These are phyloP conservation scores for Malthinus seriepunctatus DNA, from an alignment of 2,888 invertebrate genomes.

Conservation along the genomic window DNA sequence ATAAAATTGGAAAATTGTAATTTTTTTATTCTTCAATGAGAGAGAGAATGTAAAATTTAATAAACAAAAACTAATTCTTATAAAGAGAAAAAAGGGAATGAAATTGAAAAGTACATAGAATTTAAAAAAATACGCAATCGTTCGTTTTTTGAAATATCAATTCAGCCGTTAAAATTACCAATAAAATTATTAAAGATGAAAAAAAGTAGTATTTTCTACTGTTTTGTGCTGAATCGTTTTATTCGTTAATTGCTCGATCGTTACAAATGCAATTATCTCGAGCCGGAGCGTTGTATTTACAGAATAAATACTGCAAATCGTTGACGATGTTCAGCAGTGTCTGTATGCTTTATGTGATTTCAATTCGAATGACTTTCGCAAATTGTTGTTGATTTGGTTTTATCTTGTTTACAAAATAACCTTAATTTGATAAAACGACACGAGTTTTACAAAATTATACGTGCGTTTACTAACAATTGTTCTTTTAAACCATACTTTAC, in stretches of 20 bases:
- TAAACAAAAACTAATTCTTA: too few relatives aligned
- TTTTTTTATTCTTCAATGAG: too few relatives aligned
- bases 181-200: constrained; percentile 46
- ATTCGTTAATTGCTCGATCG: constrained; percentile 53
- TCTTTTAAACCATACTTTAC: too few relatives aligned
- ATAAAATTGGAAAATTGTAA: too few relatives aligned
- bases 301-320: constrained; percentile 47
- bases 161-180: constrained; percentile 44
- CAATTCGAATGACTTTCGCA: constrained; percentile 35
- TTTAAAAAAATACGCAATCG: too few relatives aligned
- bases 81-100: too few relatives aligned
- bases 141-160: constrained; percentile 40
- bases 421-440: constrained; percentile 15
- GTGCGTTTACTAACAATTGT: too few relatives aligned
- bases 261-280: constrained; percentile 53
- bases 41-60: too few relatives aligned
- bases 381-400: constrained; percentile 35
- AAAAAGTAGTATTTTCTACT: constrained; percentile 34
- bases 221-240: constrained; percentile 52
- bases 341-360: constrained; percentile 31
- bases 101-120: too few relatives aligned
- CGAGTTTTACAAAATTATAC: too few relatives aligned
- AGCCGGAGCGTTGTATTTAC: constrained; percentile 50
- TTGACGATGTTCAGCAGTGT: constrained; percentile 29
- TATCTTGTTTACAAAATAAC: constrained; percentile 30